Evolutionary conservation across 2,113 vertebrate species (phyloP).

Genomic region (Notarius quadriscutis): DNA sequence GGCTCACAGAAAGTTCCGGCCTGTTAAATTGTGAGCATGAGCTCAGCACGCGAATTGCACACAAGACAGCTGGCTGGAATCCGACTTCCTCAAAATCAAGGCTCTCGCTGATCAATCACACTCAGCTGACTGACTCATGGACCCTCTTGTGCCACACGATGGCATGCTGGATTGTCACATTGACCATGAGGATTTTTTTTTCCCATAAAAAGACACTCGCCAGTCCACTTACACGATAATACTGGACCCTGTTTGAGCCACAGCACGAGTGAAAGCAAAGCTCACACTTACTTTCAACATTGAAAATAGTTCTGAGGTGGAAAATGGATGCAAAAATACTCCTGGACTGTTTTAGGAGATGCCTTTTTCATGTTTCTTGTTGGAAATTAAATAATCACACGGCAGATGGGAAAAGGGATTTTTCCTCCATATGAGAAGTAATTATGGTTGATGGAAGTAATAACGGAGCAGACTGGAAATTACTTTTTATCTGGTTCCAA

Average conservation of each 20-base stretch:
- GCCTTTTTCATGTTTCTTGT: neutral
- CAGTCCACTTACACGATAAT: neutral
- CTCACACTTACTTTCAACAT: neutral
- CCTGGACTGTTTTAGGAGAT: neutral
- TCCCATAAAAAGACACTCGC: neutral
- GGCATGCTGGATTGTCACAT: too few relatives aligned
- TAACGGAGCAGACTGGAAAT: neutral
- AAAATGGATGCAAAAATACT: neutral
- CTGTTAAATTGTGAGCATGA: slow-evolving; percentile 50
- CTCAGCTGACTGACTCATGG: neutral
- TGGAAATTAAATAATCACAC: neutral
- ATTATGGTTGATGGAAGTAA: neutral
- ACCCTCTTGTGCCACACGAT: neutral
- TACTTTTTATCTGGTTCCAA: neutral
- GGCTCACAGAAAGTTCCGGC: slow-evolving; percentile 37
- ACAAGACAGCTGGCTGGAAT: slow-evolving; percentile 1
- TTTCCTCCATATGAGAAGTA: neutral
- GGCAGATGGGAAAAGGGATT: neutral
- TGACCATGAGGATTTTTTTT: neutral
- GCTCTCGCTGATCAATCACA: neutral
- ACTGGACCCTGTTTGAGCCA: neutral
- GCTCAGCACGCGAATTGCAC: neutral
- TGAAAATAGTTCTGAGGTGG: neutral
- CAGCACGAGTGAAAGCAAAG: neutral
- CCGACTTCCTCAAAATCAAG: neutral